Conservation (phyloP, 2,797 vertebrate genomes). For the Danio kyathit region DNA sequence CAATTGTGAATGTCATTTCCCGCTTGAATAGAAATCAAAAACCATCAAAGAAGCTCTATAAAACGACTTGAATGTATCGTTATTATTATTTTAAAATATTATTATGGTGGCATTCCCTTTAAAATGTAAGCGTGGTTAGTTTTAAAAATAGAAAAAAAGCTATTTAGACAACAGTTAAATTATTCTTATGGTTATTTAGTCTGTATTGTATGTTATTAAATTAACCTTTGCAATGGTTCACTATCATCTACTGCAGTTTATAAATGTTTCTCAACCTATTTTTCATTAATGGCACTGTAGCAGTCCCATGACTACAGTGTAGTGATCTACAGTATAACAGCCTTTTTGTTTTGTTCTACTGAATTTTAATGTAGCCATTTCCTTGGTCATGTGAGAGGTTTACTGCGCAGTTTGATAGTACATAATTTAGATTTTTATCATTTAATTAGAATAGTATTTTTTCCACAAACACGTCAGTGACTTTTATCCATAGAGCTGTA, state of each 20-base stretch:
- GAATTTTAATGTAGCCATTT: neutral
- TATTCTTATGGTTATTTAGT: neutral
- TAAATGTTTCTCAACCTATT: slow-evolving; percentile 20
- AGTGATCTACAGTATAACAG: neutral
- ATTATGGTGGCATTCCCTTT: slow-evolving; percentile 72
- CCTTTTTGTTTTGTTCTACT: neutral
- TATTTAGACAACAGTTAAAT: slow-evolving; percentile 8
- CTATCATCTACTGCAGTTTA: neutral
- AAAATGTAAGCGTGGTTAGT: slow-evolving; percentile 69
- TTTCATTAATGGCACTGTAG: neutral
- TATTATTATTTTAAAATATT: slow-evolving; percentile 74
- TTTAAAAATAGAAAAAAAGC: slow-evolving; percentile 63
- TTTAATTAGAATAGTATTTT: too few species aligned
- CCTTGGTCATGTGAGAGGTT: neutral
- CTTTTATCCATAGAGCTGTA: too few species aligned
- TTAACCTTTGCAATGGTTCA: neutral
- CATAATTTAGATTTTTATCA: too few species aligned
- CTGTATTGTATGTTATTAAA: neutral
- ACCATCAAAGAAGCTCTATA: slow-evolving; percentile 72
- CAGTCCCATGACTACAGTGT: neutral
- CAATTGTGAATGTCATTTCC: slow-evolving; percentile 74
- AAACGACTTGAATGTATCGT: slow-evolving; percentile 68
- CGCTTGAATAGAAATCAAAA: slow-evolving; percentile 73
- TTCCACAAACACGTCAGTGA: too few species aligned
- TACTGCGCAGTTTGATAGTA: too few species aligned